Evolutionary conservation across 2,113 vertebrate genomes (phyloP), one percentile per base, ranked within the genome.

Genomic region (Actinemys pallida): DNA sequence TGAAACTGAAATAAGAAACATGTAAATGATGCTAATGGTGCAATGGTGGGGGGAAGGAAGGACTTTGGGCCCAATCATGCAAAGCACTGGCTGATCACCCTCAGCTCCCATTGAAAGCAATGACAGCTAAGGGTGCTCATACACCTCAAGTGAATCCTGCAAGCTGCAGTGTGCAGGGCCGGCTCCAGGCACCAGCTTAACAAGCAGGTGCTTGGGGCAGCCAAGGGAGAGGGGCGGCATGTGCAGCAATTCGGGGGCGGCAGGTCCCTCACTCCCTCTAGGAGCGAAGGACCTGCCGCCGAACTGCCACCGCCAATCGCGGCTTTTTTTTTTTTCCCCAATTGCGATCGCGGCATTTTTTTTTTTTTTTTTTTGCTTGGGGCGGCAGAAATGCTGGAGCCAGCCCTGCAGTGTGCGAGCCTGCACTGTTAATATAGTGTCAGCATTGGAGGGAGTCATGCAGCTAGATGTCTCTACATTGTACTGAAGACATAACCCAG

Each of bases 371-470:
- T 6, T 45, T 45, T 45, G 45, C 45, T 45, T 45, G 45, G 45
- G 45, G 45, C 6, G 45, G 45, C 45, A 45, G 45, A 45, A 45
- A 45, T 45, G 45, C 45, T 45, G 45, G 45, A 45, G 45, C 45
- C 45, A 6, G 45, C 45, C 45, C 57, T 31, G 27, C 27, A 62
- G 57, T 62, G 57, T 29, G 27, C 3, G 4, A 65, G 47, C 50
- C 84, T 81, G 11, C 24, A 27, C 53, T 47, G 86, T 91, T 92
- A 95, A 89, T 88, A 81, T 90, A 91, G 87, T 97, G 95, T 88
- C 82, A 93, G 87, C 90, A 87, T 69, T 84, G 17, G 25, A 19
- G 47, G 90, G 93, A 93, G 27, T 57, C 86, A 95, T 83, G 35
- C 27, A 96, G 95, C 59, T 54, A 90, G 81, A 80, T 22, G 82